phyloP scores from a whole-genome alignment of 2,888 invertebrate genomes.

The Drosophila leonis region DNA sequence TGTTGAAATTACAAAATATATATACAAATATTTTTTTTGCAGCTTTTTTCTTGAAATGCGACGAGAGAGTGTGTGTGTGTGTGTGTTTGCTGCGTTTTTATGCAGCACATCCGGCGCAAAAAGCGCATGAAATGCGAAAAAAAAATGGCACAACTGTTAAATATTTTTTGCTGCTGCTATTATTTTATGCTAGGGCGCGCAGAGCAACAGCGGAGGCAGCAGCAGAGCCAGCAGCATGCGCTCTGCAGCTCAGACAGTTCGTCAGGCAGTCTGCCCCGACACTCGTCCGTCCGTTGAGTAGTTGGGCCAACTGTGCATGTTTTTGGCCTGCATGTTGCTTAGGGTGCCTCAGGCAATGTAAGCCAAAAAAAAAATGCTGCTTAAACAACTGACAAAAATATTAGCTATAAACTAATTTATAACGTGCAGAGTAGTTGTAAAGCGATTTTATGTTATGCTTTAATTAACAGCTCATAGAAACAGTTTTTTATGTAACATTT shows the following conservation, averaged over 20 bases:
- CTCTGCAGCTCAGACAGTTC: constrained; percentile 40
- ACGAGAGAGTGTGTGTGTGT: constrained; percentile 22
- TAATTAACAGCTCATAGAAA: background rate
- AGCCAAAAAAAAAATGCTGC: background rate
- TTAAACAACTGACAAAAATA: background rate
- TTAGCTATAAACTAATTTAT: background rate
- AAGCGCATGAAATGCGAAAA: constrained; percentile 73
- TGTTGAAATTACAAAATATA: constrained; percentile 71
- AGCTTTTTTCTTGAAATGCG: constrained; percentile 29
- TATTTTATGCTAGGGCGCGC: constrained; percentile 37
- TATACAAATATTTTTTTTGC: constrained; percentile 13
- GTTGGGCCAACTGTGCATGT: constrained; percentile 19
- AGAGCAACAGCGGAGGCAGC: constrained; percentile 9
- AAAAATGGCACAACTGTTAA: constrained; percentile 68
- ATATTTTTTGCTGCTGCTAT: constrained; percentile 30
- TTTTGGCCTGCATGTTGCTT: background rate
- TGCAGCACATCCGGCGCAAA: constrained; percentile 78
- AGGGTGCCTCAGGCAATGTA: constrained; percentile 31
- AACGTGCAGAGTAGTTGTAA: background rate
- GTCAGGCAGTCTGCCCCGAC: constrained; percentile 13
- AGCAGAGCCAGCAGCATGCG: constrained; percentile 6
- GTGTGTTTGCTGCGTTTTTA: constrained; percentile 49
- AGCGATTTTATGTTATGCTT: background rate
- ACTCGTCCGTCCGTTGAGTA: constrained; percentile 32
- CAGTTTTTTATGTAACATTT: no score